These are phyloP conservation scores for Macrobrachium rosenbergii DNA, from an alignment of 1,140 invertebrate genomes.

Conservation along the genomic window DNA sequence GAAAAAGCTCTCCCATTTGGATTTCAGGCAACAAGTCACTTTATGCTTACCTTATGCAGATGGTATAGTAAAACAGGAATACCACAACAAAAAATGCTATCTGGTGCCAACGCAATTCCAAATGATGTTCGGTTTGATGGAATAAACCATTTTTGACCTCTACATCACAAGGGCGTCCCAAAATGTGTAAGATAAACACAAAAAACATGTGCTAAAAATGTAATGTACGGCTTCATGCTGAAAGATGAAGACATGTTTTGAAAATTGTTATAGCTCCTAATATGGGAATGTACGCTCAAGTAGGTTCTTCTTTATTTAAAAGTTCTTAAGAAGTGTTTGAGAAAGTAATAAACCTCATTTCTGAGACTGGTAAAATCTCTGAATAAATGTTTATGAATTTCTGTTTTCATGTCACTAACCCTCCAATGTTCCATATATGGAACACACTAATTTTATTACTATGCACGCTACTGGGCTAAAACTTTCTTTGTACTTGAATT, in stretches of 20 bases:
- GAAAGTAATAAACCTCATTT: too few relatives aligned
- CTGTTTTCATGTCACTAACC: too few relatives aligned
- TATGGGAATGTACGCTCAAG: too few relatives aligned
- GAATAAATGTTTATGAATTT: too few relatives aligned
- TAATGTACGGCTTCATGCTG: neutral
- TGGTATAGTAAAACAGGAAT: too few relatives aligned
- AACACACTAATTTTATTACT: too few relatives aligned
- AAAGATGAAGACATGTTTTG: neutral
- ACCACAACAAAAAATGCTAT: neutral
- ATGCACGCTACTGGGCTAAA: too few relatives aligned
- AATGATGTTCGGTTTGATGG: neutral
- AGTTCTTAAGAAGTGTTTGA: too few relatives aligned
- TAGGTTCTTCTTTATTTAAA: too few relatives aligned
- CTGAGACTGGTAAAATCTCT: too few relatives aligned
- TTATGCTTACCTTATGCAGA: neutral
- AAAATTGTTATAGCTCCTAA: neutral
- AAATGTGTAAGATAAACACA: neutral
- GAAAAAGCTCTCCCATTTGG: constrained; percentile 4
- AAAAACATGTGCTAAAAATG: neutral
- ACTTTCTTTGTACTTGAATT: too few relatives aligned
- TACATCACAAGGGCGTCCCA: neutral
- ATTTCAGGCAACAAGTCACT: constrained; percentile 7
- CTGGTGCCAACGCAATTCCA: neutral
- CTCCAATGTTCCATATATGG: too few relatives aligned
- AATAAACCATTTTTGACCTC: neutral